Evolutionary conservation across 1,140 invertebrate genomes (phyloP), one percentile per base, ranked within the genome.

Genomic region (Lepidurus arcticus): DNA sequence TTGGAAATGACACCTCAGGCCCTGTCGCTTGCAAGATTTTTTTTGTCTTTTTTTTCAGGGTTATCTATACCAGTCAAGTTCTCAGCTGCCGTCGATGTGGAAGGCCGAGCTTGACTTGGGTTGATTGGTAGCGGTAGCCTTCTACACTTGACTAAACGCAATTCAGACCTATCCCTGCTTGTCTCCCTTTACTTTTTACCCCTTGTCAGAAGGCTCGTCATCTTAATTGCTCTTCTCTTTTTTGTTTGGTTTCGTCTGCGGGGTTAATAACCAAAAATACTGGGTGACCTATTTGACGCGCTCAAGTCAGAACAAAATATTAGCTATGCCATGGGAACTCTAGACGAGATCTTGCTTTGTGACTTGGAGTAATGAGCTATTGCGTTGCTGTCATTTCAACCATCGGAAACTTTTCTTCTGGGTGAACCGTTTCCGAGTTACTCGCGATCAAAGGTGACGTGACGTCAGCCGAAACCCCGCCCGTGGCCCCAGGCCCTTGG

Each of bases 351-450:
- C 34, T 34, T 34, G 34, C 3, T 34, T 34, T 3, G 34, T 34
- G 34, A 34, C 16, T 65, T 65, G 4, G 1, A 16, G 2, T 65
- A 65, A 65, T 65, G 16, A 65, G 53, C 16, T 65, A n/a, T 13
- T 21, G 13, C 21, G 16, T 65, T n/a, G 7, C 53, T 65, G 53
- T 65, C 53, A 65, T 16, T n/a, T 13, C 4, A 65, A 21, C 53
- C 2, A n/a, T 65, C 21, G n/a, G 53, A 65, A 65, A 21, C 21
- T 65, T 16, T 16, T 65, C 53, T 65, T 65, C 16, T 21, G 13
- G 5, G 53, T 65, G 53, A 65, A 65, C 53, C 1, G 53, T 65
- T 65, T n/a, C 53, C 53, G 53, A 65, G n/a, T 65, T 65, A 65
- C n/a, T n/a, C 4, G 16, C 16, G n/a, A 6, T 21, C 8, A 16